Evolutionary conservation across 2,888 invertebrate genomes (phyloP), one percentile per base, ranked within the genome.

Genomic region (Harpalus rufipes): DNA sequence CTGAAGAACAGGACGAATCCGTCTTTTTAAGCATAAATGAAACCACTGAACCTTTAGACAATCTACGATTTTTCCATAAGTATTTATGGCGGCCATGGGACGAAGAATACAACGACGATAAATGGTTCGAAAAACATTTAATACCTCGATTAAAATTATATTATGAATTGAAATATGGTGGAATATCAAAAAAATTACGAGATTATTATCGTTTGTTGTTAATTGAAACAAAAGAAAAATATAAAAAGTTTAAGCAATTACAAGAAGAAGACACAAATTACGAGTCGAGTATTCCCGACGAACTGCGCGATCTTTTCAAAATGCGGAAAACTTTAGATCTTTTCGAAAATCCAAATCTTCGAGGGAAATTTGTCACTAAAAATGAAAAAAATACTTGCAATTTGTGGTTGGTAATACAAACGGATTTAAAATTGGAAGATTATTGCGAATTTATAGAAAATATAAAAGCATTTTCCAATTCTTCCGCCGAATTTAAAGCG

Each of bases 51-150:
- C 93, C 93, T 86, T 92, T 95, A 86, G 95, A 95, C 90, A 91
- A 94, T 86, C 89, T 94, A 86, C 92, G 95, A 87, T 95, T 95
- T 87, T 95, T 94, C 88, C 95, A 94, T 87, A 92, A 92, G 51
- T 92, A 94, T 86, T 90, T 95, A 58, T 94, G 94, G 92, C 94
- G 94, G 94, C 94, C 95, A 0, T 95, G 95, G 95, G 95, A 95
- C 86, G 91, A 92, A 63, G 94, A 95, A 82, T 94, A 94, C 84
- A 94, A 94, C 87, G 92, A 93, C 0, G 91, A 92, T n/a, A 93
- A 94, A 88, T 94, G 94, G 94, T 91, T 92, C 21, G 89, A 90
- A 56, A 90, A 91, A 84, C 93, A 94, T 89, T 89, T 94, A 65
- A 92, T 93, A 86, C 88, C 91, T 0, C 91, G 94, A 79, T 90